Evolutionary conservation across 2,888 invertebrate species (phyloP).

Genomic region (Patella caerulea): DNA sequence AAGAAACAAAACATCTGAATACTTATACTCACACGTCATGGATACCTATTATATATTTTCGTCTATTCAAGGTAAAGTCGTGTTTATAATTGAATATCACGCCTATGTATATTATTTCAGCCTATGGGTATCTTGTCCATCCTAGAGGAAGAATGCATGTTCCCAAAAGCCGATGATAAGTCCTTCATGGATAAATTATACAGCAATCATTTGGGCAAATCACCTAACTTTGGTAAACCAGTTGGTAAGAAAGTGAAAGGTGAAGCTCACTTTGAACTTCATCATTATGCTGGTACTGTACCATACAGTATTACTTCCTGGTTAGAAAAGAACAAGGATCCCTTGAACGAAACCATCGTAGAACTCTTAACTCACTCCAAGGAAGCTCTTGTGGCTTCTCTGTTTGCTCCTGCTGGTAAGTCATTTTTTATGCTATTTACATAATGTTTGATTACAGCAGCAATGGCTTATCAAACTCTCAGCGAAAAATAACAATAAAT

Average conservation of each 20-base stretch:
- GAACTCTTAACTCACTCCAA: slow-evolving; percentile 90
- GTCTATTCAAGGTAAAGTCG: not conserved
- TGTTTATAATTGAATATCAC: not conserved
- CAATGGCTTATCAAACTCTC: too few species aligned
- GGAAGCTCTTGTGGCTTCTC: slow-evolving; percentile 49
- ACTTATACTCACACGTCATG: too few species aligned
- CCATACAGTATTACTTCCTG: slow-evolving; percentile 98
- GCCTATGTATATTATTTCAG: not conserved
- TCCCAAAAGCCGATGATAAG: slow-evolving; percentile 98
- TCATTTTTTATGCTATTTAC: too few species aligned
- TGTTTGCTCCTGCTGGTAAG: slow-evolving; percentile 34
- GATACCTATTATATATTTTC: not conserved
- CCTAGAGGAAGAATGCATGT: slow-evolving; percentile 99
- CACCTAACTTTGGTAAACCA: slow-evolving; percentile 63
- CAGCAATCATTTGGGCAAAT: slow-evolving; percentile 98
- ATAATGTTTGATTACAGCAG: too few species aligned
- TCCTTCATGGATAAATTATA: slow-evolving; percentile 99
- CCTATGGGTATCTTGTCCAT: slow-evolving; percentile 99
- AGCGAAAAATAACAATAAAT: too few species aligned
- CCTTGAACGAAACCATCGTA: slow-evolving; percentile 98
- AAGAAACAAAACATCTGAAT: too few species aligned
- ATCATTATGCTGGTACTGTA: slow-evolving; percentile 98
- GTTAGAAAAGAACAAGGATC: slow-evolving; percentile 99
- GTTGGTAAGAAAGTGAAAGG: slow-evolving; percentile 88
- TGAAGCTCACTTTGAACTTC: slow-evolving; percentile 97